Base-by-base conservation (phyloP, 2,113 vertebrate species). In the Carassius auratus region DNA sequence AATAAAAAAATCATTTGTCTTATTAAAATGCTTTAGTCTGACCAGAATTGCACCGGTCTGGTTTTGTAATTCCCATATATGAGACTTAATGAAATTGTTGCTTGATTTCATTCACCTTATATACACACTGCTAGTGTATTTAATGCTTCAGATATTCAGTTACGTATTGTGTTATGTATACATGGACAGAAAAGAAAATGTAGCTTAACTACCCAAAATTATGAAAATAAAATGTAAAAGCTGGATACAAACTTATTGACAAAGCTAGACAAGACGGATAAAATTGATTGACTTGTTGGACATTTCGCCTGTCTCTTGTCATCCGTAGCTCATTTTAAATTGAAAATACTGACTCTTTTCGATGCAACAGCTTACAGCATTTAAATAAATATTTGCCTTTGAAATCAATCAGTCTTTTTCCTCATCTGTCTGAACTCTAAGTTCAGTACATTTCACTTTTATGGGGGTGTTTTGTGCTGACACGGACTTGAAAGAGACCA, bases 271-370 rank as follows among this genome's bases (percentile, higher is more conserved):
- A 68, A 50, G 48, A 50, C 10, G 13, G 10, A 3, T 52, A 15
- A 52, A 52, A 52, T 76, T 19, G 7, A 76, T 84, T 86, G 84
- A 79, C 90, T 90, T 91, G 45, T 85, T 88, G 19, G 17, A 78
- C 17, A 12, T 33, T 21, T 77, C 21, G 23, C 23, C 30, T 76
- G 23, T 57, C 26, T 9, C 4, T 21, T 57, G 45, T 45, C 38
- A 48, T 8, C 38, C 48, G 38, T 21, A 48, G 71, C 38, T 48
- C 2, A 1, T 48, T 74, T 15, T 17, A 62, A 59, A 42, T 13
- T n/a, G 19, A 38, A 59, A n/a, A 26, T 64, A 45, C 14, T 62
- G 50, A 73, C 19, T 59, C 50, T 61, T 23, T 61, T 79, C 19
- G 8, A 23, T 48, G 45, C 45, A 52, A n/a, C 45, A 50, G 14